Conservation (phyloP, 2,113 vertebrate genomes). For the Heliornis fulica region DNA sequence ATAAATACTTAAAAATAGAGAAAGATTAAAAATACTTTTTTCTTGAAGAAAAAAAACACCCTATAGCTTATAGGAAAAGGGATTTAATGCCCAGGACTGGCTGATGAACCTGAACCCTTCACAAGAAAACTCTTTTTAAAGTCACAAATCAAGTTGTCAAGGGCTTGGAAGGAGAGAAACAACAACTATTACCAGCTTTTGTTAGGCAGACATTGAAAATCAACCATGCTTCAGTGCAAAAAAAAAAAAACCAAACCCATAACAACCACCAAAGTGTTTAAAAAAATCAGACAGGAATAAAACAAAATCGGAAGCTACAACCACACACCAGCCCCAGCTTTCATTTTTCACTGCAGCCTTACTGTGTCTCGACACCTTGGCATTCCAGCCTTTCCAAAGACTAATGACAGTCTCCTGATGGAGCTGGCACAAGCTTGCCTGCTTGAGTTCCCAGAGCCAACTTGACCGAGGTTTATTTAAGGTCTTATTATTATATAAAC, state of each 20-base stretch:
- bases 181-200: background rate
- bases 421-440: background rate
- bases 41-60: background rate
- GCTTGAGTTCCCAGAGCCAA: conserved; percentile 28
- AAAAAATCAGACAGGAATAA: background rate
- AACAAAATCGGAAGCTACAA: background rate
- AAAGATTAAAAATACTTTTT: background rate
- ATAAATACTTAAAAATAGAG: background rate
- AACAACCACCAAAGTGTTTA: background rate
- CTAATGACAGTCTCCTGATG: conserved; percentile 12
- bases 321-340: background rate
- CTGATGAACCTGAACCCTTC: background rate
- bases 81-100: background rate
- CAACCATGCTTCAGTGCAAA: background rate
- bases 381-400: background rate
- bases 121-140: background rate
- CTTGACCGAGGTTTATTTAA: conserved; percentile 56
- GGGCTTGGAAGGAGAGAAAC: background rate
- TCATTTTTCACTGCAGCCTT: background rate
- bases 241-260: no score
- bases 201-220: background rate
- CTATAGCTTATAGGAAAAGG: background rate
- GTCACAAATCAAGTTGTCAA: background rate
- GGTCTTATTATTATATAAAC: conserved; percentile 55
- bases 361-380: conserved; percentile 9